These are phyloP conservation scores for Caenorhabditis zanzibari DNA, from an alignment of 2,888 invertebrate species.

Conservation along the genomic window DNA sequence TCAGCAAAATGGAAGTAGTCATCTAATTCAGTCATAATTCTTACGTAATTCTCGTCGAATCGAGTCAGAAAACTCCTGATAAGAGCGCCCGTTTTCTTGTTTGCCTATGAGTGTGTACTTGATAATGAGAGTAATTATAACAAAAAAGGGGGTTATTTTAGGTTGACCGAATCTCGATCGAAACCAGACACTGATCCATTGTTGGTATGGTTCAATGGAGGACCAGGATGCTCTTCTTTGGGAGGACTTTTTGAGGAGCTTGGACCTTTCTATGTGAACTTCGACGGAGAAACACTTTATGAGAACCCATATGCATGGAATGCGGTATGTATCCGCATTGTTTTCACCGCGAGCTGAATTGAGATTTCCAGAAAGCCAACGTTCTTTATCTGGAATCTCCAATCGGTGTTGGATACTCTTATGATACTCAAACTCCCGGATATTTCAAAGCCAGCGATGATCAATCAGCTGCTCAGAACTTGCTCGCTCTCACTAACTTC, in stretches of 20 bases:
- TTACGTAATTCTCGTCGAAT: constrained; percentile 45
- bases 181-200: constrained; percentile 84
- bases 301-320: constrained; percentile 83
- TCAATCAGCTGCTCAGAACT: constrained; percentile 84
- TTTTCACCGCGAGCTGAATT: not conserved
- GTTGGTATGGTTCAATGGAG: constrained; percentile 85
- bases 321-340: constrained; percentile 70
- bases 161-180: constrained; percentile 84
- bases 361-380: constrained; percentile 84
- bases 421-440: constrained; percentile 65
- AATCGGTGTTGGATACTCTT: constrained; percentile 83
- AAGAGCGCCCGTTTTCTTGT: constrained; percentile 7
- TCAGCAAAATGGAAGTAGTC: constrained; percentile 35
- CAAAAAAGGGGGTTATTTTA: constrained; percentile 67
- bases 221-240: constrained; percentile 77
- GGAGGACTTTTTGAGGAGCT: constrained; percentile 79
- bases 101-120: not conserved
- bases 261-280: constrained; percentile 84
- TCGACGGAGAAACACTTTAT: constrained; percentile 79
- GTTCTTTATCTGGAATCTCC: constrained; percentile 86
- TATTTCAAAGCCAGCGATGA: constrained; percentile 75
- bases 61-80: constrained; percentile 34
- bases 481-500: constrained; percentile 85
- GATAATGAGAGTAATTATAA: not conserved
- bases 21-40: constrained; percentile 48